These are phyloP conservation scores for Mizuhopecten yessoensis DNA, from an alignment of 1,140 invertebrate species.

Conservation along the genomic window DNA sequence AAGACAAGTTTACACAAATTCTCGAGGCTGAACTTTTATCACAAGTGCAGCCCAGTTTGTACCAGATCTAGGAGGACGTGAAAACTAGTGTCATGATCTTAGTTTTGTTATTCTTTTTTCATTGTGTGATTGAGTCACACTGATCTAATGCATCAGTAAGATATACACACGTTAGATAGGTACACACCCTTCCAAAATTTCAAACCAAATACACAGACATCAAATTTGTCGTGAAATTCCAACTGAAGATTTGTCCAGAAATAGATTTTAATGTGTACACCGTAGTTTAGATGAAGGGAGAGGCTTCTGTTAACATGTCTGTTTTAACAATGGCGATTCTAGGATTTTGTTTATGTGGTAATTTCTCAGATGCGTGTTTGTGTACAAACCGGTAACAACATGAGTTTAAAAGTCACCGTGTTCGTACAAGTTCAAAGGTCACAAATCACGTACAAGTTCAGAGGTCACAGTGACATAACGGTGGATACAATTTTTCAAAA, in stretches of 20 bases:
- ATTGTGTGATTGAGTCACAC: too few species aligned
- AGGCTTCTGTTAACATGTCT: background rate
- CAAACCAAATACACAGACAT: background rate
- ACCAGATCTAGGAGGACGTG: too few species aligned
- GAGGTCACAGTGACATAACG: background rate
- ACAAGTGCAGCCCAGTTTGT: background rate
- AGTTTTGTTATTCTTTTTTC: background rate
- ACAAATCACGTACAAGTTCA: background rate
- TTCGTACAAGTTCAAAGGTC: background rate
- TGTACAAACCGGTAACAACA: background rate
- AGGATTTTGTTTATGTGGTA: background rate
- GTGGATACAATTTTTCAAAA: conserved; percentile 13
- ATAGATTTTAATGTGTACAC: background rate
- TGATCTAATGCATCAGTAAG: too few species aligned
- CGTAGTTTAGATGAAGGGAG: background rate
- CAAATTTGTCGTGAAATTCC: too few species aligned
- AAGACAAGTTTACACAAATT: background rate
- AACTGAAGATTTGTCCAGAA: too few species aligned
- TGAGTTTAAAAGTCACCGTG: background rate
- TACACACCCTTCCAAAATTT: background rate
- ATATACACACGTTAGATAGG: background rate
- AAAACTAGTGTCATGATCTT: background rate
- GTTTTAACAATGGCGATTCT: background rate
- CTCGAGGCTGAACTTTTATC: background rate
- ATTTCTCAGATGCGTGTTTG: background rate